Evolutionary conservation across 1,140 invertebrate species (phyloP), one percentile per base, ranked within the genome.

Genomic region (Archegozetes longisetosus): DNA sequence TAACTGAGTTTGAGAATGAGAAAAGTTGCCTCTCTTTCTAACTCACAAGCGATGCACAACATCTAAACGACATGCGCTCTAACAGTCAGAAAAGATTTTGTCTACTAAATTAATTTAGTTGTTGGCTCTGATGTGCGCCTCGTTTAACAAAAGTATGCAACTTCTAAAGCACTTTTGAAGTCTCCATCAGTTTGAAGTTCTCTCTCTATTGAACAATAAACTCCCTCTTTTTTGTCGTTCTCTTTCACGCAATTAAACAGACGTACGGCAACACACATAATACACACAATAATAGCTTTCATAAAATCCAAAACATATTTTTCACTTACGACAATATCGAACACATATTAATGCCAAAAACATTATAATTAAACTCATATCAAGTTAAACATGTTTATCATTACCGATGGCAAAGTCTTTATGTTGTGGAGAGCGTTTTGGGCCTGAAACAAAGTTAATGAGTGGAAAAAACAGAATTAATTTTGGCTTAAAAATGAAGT

Each of bases 401-500:
- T 62, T 91, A 98, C 97, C 66, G 91, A 90, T 67, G 82, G 84
- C 74, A 98, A 81, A 65, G 88, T 95, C 81, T 92, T 93, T 70
- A 97, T 85, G 80, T 98, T 97, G 78, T 98, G 94, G 69, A 98
- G 82, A 69, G 88, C 91, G 78, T 96, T 93, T 79, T 98, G 94
- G 65, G 94, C 93, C 32, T 58, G 25, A 3, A 50, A 13, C 9
- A 51, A 12, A 53, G 20, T n/a, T n/a, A n/a, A n/a, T n/a, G n/a
- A n/a, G n/a, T n/a, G n/a, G n/a, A n/a, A n/a, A n/a, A n/a, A n/a
- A n/a, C n/a, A n/a, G n/a, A n/a, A n/a, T n/a, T n/a, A n/a, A n/a
- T n/a, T n/a, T n/a, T n/a, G n/a, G n/a, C n/a, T n/a, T n/a, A n/a
- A n/a, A n/a, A n/a, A n/a, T n/a, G n/a, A n/a, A n/a, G n/a, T n/a